phyloP scores from a whole-genome alignment of 2,113 vertebrate genomes.

The Lophius piscatorius region DNA sequence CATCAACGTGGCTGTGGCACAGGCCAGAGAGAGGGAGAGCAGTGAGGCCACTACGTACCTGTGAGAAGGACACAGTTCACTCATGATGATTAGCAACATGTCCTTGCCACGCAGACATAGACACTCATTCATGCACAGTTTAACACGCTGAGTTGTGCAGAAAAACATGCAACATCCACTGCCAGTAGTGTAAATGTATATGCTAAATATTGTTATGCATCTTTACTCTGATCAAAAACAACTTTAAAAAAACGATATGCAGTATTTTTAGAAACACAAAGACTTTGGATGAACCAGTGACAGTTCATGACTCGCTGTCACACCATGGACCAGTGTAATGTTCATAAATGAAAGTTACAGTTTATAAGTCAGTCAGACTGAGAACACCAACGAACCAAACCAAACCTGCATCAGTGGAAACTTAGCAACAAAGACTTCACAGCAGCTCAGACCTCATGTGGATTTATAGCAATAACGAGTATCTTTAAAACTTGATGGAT shows the following conservation, averaged over 20 bases:
- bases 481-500: slow-evolving; percentile 23
- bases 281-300: too few relatives aligned
- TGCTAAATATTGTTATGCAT: too few relatives aligned
- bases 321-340: too few relatives aligned
- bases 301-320: too few relatives aligned
- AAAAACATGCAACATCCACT: slow-evolving; percentile 10
- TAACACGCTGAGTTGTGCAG: too few relatives aligned
- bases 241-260: too few relatives aligned
- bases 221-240: too few relatives aligned
- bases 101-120: neutral
- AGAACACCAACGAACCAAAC: neutral
- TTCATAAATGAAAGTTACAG: too few relatives aligned
- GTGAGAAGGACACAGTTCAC: slow-evolving; percentile 58
- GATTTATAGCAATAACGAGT: slow-evolving; percentile 46
- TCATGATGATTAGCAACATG: neutral
- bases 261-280: too few relatives aligned
- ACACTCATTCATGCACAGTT: neutral
- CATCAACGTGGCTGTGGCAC: slow-evolving; percentile 92
- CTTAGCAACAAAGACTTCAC: slow-evolving; percentile 34
- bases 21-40: slow-evolving; percentile 88
- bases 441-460: slow-evolving; percentile 30
- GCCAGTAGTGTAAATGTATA: slow-evolving; percentile 6
- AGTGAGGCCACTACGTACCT: slow-evolving; percentile 92
- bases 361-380: too few relatives aligned
- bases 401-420: slow-evolving; percentile 11